Evolutionary conservation across 2,113 vertebrate genomes (phyloP).

Genomic region (Campylorhamphus procurvoides): DNA sequence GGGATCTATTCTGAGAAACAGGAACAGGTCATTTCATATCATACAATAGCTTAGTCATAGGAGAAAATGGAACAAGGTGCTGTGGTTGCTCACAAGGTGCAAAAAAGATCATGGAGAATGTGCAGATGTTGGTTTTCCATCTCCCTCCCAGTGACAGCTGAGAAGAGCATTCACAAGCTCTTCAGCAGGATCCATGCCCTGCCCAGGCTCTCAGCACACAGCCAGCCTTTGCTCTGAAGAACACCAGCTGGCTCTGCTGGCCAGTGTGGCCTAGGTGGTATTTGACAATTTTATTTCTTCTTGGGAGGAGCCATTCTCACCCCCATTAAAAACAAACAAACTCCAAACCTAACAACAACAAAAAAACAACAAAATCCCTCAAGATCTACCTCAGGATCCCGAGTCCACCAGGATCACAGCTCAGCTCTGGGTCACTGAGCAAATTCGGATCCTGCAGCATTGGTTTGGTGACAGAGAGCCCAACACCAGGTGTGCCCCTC

Average conservation of each 20-base stretch:
- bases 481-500: too few relatives aligned
- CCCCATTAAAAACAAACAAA: too few relatives aligned
- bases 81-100: neutral
- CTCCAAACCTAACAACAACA: neutral
- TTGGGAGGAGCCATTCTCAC: neutral
- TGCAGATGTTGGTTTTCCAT: neutral
- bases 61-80: neutral
- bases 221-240: neutral
- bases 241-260: neutral
- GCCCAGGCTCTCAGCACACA: neutral
- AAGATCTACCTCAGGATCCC: neutral
- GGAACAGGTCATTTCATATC: neutral
- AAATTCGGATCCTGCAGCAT: neutral
- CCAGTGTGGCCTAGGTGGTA: accelerated
- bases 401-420: neutral
- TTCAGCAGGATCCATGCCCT: neutral
- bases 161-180: neutral
- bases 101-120: accelerated
- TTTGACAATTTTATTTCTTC: neutral
- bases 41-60: neutral
- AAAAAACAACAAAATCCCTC: neutral
- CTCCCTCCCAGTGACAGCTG: accelerated
- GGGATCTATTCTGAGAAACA: neutral
- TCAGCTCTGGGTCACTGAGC: neutral
- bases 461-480: accelerated